phyloP scores from a whole-genome alignment of 2,113 vertebrate genomes.

The Stomatorhinus ivindoensis region DNA sequence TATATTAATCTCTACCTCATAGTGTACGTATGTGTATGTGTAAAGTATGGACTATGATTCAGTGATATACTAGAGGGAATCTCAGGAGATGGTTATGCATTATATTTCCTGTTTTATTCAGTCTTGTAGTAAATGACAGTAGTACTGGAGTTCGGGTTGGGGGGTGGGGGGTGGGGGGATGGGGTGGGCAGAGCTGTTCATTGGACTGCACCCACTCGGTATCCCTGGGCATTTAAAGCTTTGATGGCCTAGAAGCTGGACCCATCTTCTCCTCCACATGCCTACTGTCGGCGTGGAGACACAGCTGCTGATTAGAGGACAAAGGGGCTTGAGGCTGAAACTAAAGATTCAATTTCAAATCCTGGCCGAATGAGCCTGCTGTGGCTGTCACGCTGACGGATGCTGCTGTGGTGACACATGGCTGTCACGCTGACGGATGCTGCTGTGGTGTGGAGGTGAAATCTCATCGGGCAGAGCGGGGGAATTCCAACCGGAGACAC shows the following conservation, averaged over 20 bases:
- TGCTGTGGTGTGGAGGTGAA: constrained; percentile 28
- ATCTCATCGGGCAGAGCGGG: constrained; percentile 35
- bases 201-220: too few species aligned
- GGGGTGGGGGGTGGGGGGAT: neutral
- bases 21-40: neutral
- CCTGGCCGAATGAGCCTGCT: neutral
- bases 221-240: too few species aligned
- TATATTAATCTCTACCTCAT: neutral
- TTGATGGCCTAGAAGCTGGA: neutral
- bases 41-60: neutral
- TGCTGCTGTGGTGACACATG: constrained; percentile 16
- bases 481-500: constrained; percentile 16
- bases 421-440: constrained; percentile 29
- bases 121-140: neutral
- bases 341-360: neutral
- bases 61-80: neutral
- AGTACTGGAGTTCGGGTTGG: neutral
- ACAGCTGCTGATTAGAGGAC: constrained; percentile 24
- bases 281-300: neutral
- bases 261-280: neutral
- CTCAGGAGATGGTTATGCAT: neutral
- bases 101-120: neutral
- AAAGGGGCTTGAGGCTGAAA: constrained; percentile 22
- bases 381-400: constrained; percentile 10
- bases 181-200: too few species aligned